Conservation (phyloP, 2,113 vertebrate species). For the Stomatorhinus ivindoensis region DNA sequence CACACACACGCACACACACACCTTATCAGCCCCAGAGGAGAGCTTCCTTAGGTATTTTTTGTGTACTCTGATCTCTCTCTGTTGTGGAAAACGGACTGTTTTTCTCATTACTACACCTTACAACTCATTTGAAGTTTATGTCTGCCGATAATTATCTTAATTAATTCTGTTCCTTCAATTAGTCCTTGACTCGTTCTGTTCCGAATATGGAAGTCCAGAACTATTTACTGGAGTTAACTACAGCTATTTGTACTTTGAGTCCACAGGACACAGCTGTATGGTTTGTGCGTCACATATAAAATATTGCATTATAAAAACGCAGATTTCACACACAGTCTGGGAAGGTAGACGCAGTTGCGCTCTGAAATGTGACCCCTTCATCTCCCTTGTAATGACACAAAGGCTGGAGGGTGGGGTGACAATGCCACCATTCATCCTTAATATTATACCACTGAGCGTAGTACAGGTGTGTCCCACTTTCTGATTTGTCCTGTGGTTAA, state of each 20-base stretch:
- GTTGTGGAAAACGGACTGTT: neutral
- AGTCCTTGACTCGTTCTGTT: neutral
- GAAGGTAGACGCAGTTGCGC: neutral
- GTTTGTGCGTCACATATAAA: neutral
- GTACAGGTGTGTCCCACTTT: constrained; percentile 6
- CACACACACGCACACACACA: neutral
- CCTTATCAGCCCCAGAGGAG: neutral
- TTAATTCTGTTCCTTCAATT: neutral
- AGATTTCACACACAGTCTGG: neutral
- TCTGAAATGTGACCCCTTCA: constrained; percentile 5
- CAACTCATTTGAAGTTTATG: neutral
- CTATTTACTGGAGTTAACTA: neutral
- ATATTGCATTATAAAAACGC: neutral
- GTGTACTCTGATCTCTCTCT: neutral
- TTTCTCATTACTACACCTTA: neutral
- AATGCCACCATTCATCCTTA: constrained; percentile 7
- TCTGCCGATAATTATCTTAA: neutral
- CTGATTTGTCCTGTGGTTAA: constrained; percentile 14
- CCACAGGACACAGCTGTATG: neutral
- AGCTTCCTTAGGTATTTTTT: neutral
- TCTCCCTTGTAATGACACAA: neutral
- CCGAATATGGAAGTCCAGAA: neutral
- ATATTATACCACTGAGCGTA: neutral
- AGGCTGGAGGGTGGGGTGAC: neutral
- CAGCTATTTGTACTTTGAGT: neutral